A percentile compares a stretch with the other conserved stretches of the same genome.
These are phyloP conservation scores for Vulpes lagopus DNA, from an alignment of 2,113 vertebrate genomes.

Conservation along the genomic window DNA sequence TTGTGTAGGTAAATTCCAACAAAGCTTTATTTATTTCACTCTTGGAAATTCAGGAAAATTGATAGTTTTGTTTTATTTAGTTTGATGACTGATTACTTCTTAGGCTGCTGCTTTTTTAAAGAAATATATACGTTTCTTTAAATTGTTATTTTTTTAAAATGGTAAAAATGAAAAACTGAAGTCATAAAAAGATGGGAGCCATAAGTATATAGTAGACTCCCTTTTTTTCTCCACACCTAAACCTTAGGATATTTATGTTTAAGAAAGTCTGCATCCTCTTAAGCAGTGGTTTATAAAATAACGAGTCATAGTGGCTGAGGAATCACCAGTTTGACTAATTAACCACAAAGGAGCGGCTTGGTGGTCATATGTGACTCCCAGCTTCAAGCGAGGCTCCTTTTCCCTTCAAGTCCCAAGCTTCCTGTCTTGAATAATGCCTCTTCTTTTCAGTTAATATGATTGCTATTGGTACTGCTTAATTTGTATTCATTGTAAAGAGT, in stretches of 20 bases:
- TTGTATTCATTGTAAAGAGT: conserved; percentile 31
- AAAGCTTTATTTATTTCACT: conserved; percentile 69
- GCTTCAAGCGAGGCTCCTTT: neutral
- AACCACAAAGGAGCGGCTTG: neutral
- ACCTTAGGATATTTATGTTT: neutral
- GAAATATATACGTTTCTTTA: neutral
- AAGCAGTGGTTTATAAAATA: conserved; percentile 15
- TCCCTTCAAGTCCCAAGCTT: neutral
- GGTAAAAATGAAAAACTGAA: conserved; percentile 31
- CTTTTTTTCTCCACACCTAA: neutral
- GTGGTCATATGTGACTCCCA: neutral
- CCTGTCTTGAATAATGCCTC: neutral
- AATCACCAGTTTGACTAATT: conserved; percentile 25
- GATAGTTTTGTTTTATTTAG: conserved; percentile 69
- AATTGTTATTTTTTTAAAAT: neutral
- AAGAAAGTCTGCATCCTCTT: neutral
- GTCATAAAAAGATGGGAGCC: neutral
- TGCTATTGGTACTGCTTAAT: conserved; percentile 17
- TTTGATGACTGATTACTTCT: conserved; percentile 33
- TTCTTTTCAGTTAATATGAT: conserved; percentile 2
- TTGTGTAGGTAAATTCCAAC: conserved; percentile 73
- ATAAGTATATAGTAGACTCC: neutral
- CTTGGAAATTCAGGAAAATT: conserved; percentile 68
- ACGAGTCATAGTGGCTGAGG: neutral
- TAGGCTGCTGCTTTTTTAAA: conserved; percentile 7